Conservation (phyloP, 2,888 invertebrate genomes). For the Clanis bilineata region DNA sequence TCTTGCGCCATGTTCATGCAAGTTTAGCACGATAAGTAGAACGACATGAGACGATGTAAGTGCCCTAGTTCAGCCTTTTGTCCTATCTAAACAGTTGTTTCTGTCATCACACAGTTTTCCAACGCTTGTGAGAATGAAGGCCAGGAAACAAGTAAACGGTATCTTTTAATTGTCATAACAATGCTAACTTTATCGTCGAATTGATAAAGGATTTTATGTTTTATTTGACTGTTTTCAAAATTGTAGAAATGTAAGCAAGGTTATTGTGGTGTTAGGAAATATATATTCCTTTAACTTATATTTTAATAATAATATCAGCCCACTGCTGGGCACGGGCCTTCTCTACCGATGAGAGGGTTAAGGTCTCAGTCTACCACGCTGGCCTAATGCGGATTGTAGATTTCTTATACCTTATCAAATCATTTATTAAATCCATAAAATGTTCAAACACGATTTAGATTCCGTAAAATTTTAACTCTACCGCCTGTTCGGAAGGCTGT, state of each 20-base stretch:
- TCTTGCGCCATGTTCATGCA: conserved; percentile 12
- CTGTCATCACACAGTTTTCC: conserved; percentile 38
- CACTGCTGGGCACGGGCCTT: too few species aligned
- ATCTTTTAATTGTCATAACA: conserved; percentile 3
- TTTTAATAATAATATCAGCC: too few species aligned
- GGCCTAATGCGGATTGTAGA: too few species aligned
- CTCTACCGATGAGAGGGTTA: too few species aligned
- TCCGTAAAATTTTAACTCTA: too few species aligned
- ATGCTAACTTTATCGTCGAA: not conserved
- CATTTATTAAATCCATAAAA: too few species aligned
- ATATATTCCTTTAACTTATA: too few species aligned
- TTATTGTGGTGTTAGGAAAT: too few species aligned
- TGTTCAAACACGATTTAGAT: too few species aligned
- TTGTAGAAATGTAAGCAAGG: not conserved
- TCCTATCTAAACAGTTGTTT: conserved; percentile 65
- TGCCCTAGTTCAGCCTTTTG: conserved; percentile 64
- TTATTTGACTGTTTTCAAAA: not conserved
- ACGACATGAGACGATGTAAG: conserved; percentile 43
- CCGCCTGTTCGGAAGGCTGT: too few species aligned
- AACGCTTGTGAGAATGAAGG: conserved; percentile 26
- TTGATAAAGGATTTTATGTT: not conserved
- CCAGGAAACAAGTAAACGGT: not conserved
- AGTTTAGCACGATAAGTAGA: conserved; percentile 35
- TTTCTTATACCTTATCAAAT: too few species aligned
- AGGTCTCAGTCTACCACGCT: too few species aligned